Conservation (phyloP, 2,113 vertebrate species). For the Hystrix brachyura region DNA sequence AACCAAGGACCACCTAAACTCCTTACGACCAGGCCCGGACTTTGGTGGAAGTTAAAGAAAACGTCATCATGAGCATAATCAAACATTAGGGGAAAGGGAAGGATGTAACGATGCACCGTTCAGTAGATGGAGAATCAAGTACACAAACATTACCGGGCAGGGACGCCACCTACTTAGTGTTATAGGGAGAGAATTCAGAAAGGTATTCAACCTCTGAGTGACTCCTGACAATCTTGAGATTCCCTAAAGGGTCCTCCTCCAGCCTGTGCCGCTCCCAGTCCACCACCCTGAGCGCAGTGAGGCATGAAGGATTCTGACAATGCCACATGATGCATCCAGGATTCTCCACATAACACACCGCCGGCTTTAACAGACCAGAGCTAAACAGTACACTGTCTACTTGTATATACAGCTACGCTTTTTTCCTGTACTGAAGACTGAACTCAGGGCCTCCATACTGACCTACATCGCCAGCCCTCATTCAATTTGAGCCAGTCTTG, state of each 20-base stretch:
- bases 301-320: neutral
- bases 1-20: neutral
- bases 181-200: neutral
- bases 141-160: neutral
- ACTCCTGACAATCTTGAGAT: neutral
- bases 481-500: neutral
- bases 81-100: neutral
- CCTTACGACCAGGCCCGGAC: neutral
- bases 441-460: neutral
- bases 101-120: neutral
- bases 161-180: neutral
- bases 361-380: neutral
- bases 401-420: neutral
- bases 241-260: neutral
- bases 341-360: neutral
- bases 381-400: neutral
- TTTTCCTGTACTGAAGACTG: neutral
- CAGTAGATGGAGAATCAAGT: neutral
- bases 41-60: neutral
- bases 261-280: too few species aligned
- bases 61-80: neutral
- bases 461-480: neutral
- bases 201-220: neutral
- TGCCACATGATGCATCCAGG: neutral
- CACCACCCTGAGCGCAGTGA: rapidly evolving